Conservation (phyloP, 2,113 vertebrate species). For the Ascaphus truei region DNA sequence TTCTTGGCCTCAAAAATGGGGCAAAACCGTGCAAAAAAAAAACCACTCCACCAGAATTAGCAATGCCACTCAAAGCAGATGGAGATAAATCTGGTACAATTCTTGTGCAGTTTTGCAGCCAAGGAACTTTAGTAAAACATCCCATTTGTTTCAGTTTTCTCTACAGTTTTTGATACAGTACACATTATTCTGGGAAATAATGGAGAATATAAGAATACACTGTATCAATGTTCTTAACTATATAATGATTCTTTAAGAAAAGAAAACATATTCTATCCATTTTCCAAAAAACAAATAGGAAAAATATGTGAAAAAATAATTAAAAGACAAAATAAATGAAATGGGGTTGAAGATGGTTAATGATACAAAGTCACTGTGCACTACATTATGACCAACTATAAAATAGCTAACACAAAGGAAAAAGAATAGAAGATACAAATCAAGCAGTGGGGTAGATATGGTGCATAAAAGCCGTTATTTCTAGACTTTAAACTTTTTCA, state of each 20-base stretch:
- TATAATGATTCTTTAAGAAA: not conserved
- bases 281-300: not conserved
- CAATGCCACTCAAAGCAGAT: too few relatives aligned
- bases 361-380: not conserved
- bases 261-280: not conserved
- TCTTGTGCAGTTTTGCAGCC: too few relatives aligned
- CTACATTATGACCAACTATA: not conserved
- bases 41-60: too few relatives aligned
- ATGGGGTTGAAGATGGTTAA: not conserved
- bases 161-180: not conserved
- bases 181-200: not conserved
- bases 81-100: too few relatives aligned
- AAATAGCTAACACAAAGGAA: not conserved
- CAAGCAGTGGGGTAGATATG: not conserved
- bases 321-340: not conserved
- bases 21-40: too few relatives aligned
- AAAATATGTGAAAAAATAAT: not conserved
- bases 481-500: constrained; percentile 32
- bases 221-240: not conserved
- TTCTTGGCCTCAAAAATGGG: too few relatives aligned
- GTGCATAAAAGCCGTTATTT: constrained; percentile 15
- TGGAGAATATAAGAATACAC: not conserved
- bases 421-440: not conserved
- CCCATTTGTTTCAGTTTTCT: too few relatives aligned
- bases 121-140: too few relatives aligned